A percentile compares a stretch with the other conserved stretches of the same genome.
phyloP scores from a whole-genome alignment of 2,797 vertebrate species.

The Chrosomus eos region DNA sequence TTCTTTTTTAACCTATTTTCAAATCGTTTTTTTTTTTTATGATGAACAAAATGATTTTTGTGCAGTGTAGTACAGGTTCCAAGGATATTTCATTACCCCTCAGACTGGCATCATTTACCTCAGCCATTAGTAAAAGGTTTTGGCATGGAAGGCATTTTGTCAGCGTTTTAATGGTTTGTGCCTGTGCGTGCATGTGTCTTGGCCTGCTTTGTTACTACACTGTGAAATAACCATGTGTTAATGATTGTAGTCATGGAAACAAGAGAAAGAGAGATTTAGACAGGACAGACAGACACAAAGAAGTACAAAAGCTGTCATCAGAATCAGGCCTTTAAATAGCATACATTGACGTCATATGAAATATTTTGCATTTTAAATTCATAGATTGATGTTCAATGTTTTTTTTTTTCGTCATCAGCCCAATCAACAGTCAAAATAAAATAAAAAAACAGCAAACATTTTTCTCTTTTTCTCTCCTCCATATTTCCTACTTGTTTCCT shows the following conservation, averaged over 20 bases:
- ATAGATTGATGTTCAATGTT: not conserved
- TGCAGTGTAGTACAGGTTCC: not conserved
- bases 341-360: conserved; percentile 10
- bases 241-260: conserved; percentile 83
- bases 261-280: conserved; percentile 47
- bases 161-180: conserved; percentile 40
- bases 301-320: conserved; percentile 36
- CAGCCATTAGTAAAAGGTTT: conserved; percentile 41
- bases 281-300: conserved; percentile 37
- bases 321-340: conserved; percentile 25
- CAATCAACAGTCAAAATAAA: not conserved
- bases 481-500: not conserved
- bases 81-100: conserved; percentile 28
- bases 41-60: not conserved
- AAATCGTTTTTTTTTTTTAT: not conserved
- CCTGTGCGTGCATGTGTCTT: conserved; percentile 11
- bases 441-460: not conserved
- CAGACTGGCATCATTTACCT: conserved; percentile 15
- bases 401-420: not conserved
- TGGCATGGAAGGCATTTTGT: conserved; percentile 47
- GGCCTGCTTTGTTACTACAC: conserved; percentile 46
- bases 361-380: not conserved
- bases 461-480: not conserved
- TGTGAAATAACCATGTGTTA: conserved; percentile 75
- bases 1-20: not conserved